phyloP scores from a whole-genome alignment of 2,888 invertebrate genomes.

The Schrankia costaestrigalis region DNA sequence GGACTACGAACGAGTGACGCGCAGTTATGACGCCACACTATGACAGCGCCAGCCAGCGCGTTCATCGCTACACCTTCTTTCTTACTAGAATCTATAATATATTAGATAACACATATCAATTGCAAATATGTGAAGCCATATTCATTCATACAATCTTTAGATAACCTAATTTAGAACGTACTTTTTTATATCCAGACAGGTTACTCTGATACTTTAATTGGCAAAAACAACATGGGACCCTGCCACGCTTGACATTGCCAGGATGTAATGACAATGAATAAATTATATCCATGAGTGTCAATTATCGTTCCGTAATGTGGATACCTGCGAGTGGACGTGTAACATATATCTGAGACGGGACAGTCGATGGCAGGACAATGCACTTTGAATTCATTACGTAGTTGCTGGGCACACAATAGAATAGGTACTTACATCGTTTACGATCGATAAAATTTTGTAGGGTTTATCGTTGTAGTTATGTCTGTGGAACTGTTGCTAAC shows the following conservation, averaged over 20 bases:
- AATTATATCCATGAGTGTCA: conserved; percentile 14
- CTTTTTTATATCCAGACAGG: too few species aligned
- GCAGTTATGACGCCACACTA: conserved; percentile 31
- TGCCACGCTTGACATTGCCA: conserved; percentile 4
- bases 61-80: too few species aligned
- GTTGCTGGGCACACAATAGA: conserved; percentile 53
- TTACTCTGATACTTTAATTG: conserved; percentile 11
- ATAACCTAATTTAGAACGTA: too few species aligned
- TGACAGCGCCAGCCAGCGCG: conserved; percentile 17
- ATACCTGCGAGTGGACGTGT: conserved; percentile 31
- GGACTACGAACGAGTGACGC: conserved; percentile 29
- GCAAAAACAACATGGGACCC: conserved; percentile 8
- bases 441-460: conserved; percentile 42
- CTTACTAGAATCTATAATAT: too few species aligned
- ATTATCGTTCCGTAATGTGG: conserved; percentile 18
- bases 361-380: conserved; percentile 54
- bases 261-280: conserved; percentile 9
- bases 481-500: conserved; percentile 9
- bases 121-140: too few species aligned
- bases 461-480: conserved; percentile 17
- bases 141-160: too few species aligned
- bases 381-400: conserved; percentile 55
- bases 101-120: too few species aligned
- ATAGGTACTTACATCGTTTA: conserved; percentile 27
- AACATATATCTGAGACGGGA: conserved; percentile 43